These are phyloP conservation scores for Chelmon rostratus DNA, from an alignment of 2,797 vertebrate genomes.

Conservation along the genomic window DNA sequence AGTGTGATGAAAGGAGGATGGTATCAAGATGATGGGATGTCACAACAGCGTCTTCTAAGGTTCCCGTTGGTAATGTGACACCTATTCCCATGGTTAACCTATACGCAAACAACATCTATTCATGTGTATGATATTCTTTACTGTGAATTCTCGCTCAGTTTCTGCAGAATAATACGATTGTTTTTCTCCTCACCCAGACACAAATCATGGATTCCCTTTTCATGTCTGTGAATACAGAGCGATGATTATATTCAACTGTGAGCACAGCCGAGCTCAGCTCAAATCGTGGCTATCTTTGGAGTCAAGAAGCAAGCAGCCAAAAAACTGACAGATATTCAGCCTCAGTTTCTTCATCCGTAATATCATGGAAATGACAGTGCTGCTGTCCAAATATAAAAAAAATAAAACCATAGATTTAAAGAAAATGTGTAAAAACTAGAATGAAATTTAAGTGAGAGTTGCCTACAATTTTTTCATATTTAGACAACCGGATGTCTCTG, in stretches of 20 bases:
- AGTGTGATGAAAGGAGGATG: conserved; percentile 12
- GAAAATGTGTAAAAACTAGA: background rate
- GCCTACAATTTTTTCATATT: too few relatives aligned
- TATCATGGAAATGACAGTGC: background rate
- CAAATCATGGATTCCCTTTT: background rate
- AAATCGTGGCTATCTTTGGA: background rate
- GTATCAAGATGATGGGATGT: conserved; percentile 24
- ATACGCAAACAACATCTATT: background rate
- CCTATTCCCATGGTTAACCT: background rate
- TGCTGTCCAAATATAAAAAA: background rate
- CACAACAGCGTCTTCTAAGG: conserved; percentile 25
- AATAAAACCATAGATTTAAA: background rate
- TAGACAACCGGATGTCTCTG: too few relatives aligned
- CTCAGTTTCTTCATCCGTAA: background rate
- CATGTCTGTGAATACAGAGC: conserved; percentile 5
- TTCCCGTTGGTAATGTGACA: background rate
- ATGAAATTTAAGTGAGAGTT: background rate
- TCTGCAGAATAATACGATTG: background rate
- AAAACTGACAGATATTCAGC: background rate
- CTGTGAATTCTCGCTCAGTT: background rate
- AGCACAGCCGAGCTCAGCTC: background rate
- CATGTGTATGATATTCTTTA: background rate
- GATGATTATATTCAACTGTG: conserved; percentile 6
- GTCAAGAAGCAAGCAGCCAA: background rate
- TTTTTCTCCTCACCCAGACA: background rate